A percentile compares a stretch with the other conserved stretches of the same genome.
Conservation (phyloP, 2,113 vertebrate genomes). For the Probosciger aterrimus region DNA sequence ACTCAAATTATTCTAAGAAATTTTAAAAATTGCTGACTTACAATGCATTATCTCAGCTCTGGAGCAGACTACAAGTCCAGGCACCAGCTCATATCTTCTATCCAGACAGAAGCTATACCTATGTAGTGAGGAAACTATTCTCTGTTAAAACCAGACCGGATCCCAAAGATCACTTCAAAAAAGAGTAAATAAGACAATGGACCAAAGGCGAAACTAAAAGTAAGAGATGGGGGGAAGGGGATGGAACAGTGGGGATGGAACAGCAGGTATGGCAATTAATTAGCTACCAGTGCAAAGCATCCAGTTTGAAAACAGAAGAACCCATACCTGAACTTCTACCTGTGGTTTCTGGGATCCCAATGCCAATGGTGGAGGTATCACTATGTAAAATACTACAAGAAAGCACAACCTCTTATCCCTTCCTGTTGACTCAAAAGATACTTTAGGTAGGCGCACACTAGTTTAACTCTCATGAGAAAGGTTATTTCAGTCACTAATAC, state of each 20-base stretch:
- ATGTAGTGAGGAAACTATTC: not conserved
- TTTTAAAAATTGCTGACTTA: not conserved
- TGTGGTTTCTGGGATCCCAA: not conserved
- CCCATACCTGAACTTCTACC: not conserved
- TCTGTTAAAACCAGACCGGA: not conserved
- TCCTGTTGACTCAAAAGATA: not conserved
- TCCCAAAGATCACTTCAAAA: not conserved
- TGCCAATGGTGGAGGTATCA: not conserved
- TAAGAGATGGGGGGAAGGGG: rapidly evolving
- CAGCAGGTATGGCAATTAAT: not conserved
- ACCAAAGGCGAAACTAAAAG: not conserved
- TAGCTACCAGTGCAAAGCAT: not conserved
- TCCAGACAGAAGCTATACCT: not conserved
- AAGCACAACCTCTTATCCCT: not conserved
- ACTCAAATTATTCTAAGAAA: not conserved
- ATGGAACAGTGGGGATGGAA: rapidly evolving
- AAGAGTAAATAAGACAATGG: not conserved
- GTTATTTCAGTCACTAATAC: not conserved
- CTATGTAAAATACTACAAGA: not conserved
- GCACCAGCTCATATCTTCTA: not conserved
- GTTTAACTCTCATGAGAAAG: not conserved
- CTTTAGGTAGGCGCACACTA: not conserved
- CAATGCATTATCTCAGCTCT: not conserved
- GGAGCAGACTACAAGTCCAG: not conserved
- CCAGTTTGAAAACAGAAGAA: not conserved